Base-by-base conservation (phyloP, 1,140 invertebrate genomes). In the Phymastichus coffea region DNA sequence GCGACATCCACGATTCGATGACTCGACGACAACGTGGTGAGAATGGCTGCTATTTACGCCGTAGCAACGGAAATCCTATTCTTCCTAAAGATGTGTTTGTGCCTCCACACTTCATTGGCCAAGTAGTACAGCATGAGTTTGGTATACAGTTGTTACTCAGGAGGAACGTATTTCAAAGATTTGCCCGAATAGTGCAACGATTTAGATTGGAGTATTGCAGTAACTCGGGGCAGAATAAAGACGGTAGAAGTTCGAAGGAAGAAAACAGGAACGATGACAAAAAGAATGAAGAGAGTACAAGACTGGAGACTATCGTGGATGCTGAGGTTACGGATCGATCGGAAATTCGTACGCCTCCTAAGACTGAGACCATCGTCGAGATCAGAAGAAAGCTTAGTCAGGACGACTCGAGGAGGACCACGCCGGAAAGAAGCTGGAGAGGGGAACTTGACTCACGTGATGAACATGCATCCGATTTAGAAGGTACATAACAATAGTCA, bases 41-140 rank as follows among this genome's bases (percentile, higher is more conserved):
- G 66, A 87, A 91, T 71, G 93, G 92, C 0, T 85, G 83, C 57
- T 93, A 92, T 70, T 85, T 87, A 40, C 80, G 88, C 28, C 78
- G 89, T 55, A 76, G 77, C 2, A 84, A 72, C 23, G 75, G 74
- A 6, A 63, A 63, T 43, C 72, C 60, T 55, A 69, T 65, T 64
- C 67, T 61, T 61, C 76, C 73, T 69, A 78, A 63, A 62, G 86
- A 88, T 70, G 82, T 89, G 7, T 90, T 84, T 70, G 80, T 95
- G 12, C 88, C 91, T 2, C 88, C 89, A 1, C 95, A 98, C 82
- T 77, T 97, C 9, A 93, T 97, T 75, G 92, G 92, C 0, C 91
- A 96, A 70, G 81, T 97, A 25, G 88, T 86, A 0, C 88, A 91
- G 67, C 91, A 93, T 66, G 80, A 86, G 22, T 81, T 86, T 22